Conservation (phyloP, 2,888 invertebrate species). For the Cyclophora albipunctata region DNA sequence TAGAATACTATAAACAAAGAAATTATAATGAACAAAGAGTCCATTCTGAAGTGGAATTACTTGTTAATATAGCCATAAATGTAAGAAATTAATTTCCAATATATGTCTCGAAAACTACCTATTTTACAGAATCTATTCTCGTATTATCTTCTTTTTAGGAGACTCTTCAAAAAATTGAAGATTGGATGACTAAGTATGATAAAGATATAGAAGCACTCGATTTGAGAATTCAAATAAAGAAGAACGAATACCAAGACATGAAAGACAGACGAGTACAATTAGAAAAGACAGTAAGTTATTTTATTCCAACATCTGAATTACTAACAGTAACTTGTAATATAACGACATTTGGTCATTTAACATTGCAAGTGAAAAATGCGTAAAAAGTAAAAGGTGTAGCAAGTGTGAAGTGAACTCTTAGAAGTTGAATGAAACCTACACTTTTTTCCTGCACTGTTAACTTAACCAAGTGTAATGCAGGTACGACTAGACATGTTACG, state of each 20-base stretch:
- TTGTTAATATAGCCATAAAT: constrained; percentile 49
- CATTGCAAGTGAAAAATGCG: too few species aligned
- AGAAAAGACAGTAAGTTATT: constrained; percentile 23
- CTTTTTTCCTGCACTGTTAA: too few species aligned
- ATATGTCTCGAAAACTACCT: too few species aligned
- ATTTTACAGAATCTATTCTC: too few species aligned
- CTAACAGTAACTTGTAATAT: too few species aligned
- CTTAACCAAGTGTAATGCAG: too few species aligned
- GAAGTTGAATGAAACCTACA: too few species aligned
- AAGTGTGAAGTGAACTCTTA: too few species aligned
- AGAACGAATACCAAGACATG: constrained; percentile 43
- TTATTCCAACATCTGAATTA: not conserved
- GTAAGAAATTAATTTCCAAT: constrained; percentile 26
- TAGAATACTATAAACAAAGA: constrained; percentile 41
- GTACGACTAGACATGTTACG: too few species aligned
- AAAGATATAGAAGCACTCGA: constrained; percentile 54
- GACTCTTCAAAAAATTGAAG: constrained; percentile 45
- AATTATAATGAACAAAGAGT: constrained; percentile 52
- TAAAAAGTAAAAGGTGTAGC: too few species aligned
- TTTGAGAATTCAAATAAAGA: constrained; percentile 51
- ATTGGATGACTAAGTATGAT: constrained; percentile 62
- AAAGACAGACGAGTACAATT: constrained; percentile 22
- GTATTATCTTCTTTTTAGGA: constrained; percentile 31
- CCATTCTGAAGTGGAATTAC: constrained; percentile 54
- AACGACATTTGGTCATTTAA: too few species aligned